Evolutionary conservation across 2,888 invertebrate species (phyloP).

Genomic region (Alloplasta piceator): DNA sequence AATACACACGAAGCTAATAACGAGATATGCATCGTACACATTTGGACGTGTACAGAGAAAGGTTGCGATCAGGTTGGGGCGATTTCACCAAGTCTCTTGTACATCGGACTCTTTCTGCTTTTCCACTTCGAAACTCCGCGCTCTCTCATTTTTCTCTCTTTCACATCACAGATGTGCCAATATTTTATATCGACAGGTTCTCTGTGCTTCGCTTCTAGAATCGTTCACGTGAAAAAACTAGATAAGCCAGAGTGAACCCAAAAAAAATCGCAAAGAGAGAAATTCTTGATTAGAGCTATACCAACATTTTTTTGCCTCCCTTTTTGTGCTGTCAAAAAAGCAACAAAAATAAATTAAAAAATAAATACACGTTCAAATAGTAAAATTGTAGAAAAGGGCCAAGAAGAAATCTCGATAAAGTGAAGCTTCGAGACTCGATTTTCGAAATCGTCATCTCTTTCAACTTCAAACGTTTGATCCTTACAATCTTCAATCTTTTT

Average conservation of each 20-base stretch:
- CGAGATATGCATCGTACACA: conserved; percentile 39
- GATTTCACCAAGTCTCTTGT: conserved; percentile 52
- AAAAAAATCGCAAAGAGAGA: conserved; percentile 18
- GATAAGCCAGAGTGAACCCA: conserved; percentile 59
- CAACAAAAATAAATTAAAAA: no score
- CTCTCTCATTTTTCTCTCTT: background rate
- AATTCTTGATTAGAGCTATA: conserved; percentile 57
- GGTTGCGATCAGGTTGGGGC: conserved; percentile 22
- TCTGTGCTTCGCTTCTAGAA: conserved; percentile 30
- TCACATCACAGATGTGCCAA: conserved; percentile 59
- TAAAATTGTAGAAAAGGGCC: background rate
- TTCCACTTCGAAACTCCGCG: conserved; percentile 19
- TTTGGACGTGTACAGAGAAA: conserved; percentile 14
- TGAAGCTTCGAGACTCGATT: background rate
- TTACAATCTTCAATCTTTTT: conserved; percentile 7
- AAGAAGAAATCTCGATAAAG: conserved; percentile 36
- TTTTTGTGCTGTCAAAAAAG: background rate
- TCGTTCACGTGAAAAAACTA: conserved; percentile 64
- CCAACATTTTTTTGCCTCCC: background rate
- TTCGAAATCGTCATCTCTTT: conserved; percentile 12
- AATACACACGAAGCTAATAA: conserved; percentile 48
- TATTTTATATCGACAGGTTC: conserved; percentile 66
- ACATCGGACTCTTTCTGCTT: conserved; percentile 47
- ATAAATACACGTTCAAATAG: background rate
- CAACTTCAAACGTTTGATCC: conserved; percentile 41